Percentiles rank a stretch among this genome's conserved stretches.
Evolutionary conservation across 53 echinoderm and acorn worm species (phyloP).

Genomic region (Glandiceps talaboti): DNA sequence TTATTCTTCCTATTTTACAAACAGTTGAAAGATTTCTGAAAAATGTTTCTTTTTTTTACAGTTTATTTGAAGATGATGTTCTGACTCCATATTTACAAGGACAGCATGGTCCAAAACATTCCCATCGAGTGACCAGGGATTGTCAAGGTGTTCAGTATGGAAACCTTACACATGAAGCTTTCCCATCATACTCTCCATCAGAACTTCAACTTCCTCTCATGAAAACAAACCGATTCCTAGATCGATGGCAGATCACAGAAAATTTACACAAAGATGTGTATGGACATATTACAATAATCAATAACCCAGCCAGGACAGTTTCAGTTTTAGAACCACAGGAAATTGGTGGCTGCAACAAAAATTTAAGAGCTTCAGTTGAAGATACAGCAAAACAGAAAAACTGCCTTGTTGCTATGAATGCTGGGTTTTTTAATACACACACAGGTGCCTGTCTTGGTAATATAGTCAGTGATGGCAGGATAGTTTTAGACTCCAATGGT

Average conservation of each 20-base stretch:
- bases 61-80: conserved; percentile 15
- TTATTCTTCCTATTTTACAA: no score
- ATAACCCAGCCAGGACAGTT: conserved; percentile 49
- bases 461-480: conserved; percentile 54
- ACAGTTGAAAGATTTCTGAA: no score
- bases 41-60: conserved; percentile 5
- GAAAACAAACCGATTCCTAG: conserved; percentile 39
- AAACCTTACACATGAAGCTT: conserved; percentile 59
- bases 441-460: conserved; percentile 86
- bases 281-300: conserved; percentile 64
- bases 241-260: conserved; percentile 22
- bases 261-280: conserved; percentile 6
- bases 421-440: conserved; percentile 80
- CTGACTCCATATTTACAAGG: conserved; percentile 46
- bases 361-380: conserved; percentile 38
- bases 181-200: conserved; percentile 23
- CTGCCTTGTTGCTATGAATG: conserved; percentile 78
- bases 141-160: conserved; percentile 73
- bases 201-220: conserved; percentile 50
- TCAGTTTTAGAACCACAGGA: conserved; percentile 73
- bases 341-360: conserved; percentile 45
- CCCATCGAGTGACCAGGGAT: conserved; percentile 53
- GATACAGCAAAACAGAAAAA: conserved; percentile 46
- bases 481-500: conserved; percentile 51
- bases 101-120: conserved; percentile 44